Evolutionary conservation across 1,140 invertebrate genomes (phyloP), one percentile per base, ranked within the genome.

Genomic region (Drosophila tani): DNA sequence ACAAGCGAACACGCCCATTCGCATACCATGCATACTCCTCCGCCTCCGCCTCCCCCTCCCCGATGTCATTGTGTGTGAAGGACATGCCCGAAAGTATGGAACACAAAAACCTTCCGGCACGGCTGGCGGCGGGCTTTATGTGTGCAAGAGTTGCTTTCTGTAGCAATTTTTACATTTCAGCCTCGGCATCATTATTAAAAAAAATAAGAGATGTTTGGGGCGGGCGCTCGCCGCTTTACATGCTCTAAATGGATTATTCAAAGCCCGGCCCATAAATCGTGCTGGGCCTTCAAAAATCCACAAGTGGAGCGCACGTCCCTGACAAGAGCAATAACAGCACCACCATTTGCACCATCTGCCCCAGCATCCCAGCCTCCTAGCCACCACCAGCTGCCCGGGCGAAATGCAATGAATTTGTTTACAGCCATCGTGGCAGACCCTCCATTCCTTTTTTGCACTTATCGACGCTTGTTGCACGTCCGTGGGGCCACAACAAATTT

Each of bases 241-340:
- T 69, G 69, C 65, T 81, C 69, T 84, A 75, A 88, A 87, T 88
- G 84, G 85, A 90, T 88, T 84, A 90, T 88, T 84, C 81, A 88
- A 81, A 81, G 81, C 82, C 82, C 51, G 67, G 65, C 40, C 79
- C 75, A 60, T 70, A 64, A 71, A 63, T 70, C 59, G 59, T 51
- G 45, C 58, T 47, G 58, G 58, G 46, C 65, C 53, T 70, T 64
- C 66, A 70, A 70, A 69, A 56, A 77, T 69, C 50, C 40, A 77
- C 55, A 43, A 65, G 60, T 56, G 60, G 51, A 29, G 59, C 45
- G 46, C 59, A 75, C 50, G 70, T 57, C 74, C 59, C 60, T 57
- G 59, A 45, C 70, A 41, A 43, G 47, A 47, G 57, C 21, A 55
- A 70, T 58, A 74, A 46, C 47, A 74, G 24, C 51, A 29, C 21